Evolutionary conservation across 2,113 vertebrate species (phyloP), one percentile per base, ranked within the genome.

Genomic region (Eudyptes chrysolophus): DNA sequence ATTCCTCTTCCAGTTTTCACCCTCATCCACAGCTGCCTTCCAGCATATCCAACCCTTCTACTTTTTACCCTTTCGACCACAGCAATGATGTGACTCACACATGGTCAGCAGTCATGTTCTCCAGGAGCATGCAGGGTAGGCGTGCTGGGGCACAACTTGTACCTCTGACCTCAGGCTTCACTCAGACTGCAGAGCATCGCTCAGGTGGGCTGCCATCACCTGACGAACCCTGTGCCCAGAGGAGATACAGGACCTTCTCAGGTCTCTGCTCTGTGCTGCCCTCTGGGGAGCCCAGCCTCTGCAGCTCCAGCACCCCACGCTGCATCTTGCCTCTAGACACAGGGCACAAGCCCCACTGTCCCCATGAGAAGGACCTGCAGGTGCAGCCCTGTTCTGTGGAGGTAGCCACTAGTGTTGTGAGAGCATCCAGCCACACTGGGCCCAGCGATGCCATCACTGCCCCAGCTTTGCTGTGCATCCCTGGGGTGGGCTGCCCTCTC

Each of bases 371-470:
- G 38, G 62, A 51, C 44, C 19, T 3, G 11, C 26, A 10, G 20
- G n/a, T 5, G 19, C 92, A 17, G 30, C 29, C 44, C 38, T 6
- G 19, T 17, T 26, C 60, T 18, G 29, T 3, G 2, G 38, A 26
- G 27, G 10, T 52, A 54, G n/a, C 49, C 55, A 5, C 65, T 3
- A 0, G 24, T 10, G 42, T 2, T 26, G 16, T 20, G 42, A 25
- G n/a, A 10, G 44, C 12, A 9, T n/a, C 71, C 13, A 9, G 16
- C 40, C 1, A 0, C 1, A 1, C 52, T 38, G 27, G 27, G 34
- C 54, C 19, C 44, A 1, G 2, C 26, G 0, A 11, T 21, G 78
- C 40, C 54, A 2, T 16, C 68, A 3, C 48, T 27, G n/a, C 88
- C 70, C 42, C 34, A 55, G 13, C 48, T 49, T 16, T 51, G 80